Percentiles rank a stretch among this genome's conserved stretches.
phyloP scores from a whole-genome alignment of 2,797 vertebrate genomes.

The Taeniopygia guttata region DNA sequence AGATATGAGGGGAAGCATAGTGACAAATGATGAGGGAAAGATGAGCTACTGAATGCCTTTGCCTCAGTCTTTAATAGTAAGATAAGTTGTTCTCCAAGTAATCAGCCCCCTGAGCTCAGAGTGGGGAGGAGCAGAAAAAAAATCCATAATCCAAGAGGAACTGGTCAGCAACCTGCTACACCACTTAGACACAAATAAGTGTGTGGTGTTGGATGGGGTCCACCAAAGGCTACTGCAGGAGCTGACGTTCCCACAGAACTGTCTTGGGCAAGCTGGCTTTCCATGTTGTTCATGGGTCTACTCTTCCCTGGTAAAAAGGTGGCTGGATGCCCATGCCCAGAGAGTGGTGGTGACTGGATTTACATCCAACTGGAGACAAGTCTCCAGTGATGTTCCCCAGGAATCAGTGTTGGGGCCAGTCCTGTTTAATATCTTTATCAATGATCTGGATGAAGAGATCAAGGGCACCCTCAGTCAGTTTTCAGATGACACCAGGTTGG shows the following conservation, averaged over 20 bases:
- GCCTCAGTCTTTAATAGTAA: neutral
- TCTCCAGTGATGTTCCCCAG: neutral
- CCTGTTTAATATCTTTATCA: neutral
- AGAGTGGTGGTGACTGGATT: neutral
- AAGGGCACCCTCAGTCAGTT: neutral
- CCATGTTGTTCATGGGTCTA: accelerated
- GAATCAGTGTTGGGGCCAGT: neutral
- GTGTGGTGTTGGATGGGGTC: neutral
- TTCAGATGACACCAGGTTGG: neutral
- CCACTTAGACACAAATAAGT: neutral
- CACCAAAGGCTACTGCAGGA: neutral
- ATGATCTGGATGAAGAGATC: no score
- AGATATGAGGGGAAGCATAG: neutral
- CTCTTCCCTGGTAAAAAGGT: neutral
- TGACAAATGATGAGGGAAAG: neutral
- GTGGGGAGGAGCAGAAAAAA: neutral
- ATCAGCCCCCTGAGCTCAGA: neutral
- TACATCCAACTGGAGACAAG: accelerated
- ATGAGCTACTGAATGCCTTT: neutral
- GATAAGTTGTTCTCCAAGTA: neutral
- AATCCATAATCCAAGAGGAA: neutral
- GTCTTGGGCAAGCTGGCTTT: neutral
- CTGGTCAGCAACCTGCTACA: neutral
- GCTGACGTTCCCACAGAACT: neutral
- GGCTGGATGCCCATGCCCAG: no score